A percentile compares a stretch with the other conserved stretches of the same genome.
Conservation (phyloP, 2,888 invertebrate genomes). For the Eristalinus sepulchralis region DNA sequence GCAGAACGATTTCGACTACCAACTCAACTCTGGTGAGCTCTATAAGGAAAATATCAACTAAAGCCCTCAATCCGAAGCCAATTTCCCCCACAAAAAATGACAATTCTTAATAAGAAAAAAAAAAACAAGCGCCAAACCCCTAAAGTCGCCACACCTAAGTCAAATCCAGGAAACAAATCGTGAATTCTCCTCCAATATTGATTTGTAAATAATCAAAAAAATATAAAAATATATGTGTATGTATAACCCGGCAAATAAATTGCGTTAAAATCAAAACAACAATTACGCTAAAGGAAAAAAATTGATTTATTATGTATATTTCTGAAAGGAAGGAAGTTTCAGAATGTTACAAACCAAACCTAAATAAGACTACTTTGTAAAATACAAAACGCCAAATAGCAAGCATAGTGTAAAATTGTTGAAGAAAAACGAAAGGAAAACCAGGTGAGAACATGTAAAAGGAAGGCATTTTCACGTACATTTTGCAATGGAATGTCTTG, state of each 20-base stretch:
- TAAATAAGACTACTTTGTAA: conserved; percentile 45
- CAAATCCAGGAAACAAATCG: conserved; percentile 20
- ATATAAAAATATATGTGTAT: conserved; percentile 31
- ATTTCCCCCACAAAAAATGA: neutral
- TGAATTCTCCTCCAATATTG: conserved; percentile 44
- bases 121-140: conserved; percentile 24
- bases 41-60: conserved; percentile 74
- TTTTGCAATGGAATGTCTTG: conserved; percentile 1
- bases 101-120: conserved; percentile 28
- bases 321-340: conserved; percentile 70
- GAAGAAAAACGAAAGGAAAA: neutral
- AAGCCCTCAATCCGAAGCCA: neutral
- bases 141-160: conserved; percentile 1
- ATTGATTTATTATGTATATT: conserved; percentile 35
- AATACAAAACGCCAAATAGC: neutral
- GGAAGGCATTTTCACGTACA: neutral
- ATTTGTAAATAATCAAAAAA: conserved; percentile 67
- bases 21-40: conserved; percentile 74
- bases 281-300: conserved; percentile 9
- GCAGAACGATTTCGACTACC: conserved; percentile 76
- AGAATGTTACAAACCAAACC: conserved; percentile 29
- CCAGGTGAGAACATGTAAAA: neutral
- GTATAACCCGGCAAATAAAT: conserved; percentile 17
- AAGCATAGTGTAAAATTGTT: neutral
- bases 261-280: conserved; percentile 44